Evolutionary conservation across 2,888 invertebrate species (phyloP).

Genomic region (Sminthurides aquaticus): DNA sequence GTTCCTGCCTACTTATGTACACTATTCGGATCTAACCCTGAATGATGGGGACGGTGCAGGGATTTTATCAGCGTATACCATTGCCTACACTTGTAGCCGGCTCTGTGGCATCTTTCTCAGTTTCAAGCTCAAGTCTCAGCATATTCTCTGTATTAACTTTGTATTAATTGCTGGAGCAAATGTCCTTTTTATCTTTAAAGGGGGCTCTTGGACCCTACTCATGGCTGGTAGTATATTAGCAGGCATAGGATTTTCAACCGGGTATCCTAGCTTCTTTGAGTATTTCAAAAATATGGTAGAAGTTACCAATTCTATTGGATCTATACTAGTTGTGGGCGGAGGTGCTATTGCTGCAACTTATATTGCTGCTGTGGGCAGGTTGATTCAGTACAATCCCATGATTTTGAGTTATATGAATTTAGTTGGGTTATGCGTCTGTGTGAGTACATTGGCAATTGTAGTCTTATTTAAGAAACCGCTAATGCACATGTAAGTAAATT

Average conservation of each 20-base stretch:
- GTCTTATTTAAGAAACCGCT: not conserved
- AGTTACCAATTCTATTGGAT: conserved; percentile 9
- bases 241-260: conserved; percentile 15
- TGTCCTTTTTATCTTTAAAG: conserved; percentile 21
- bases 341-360: not conserved
- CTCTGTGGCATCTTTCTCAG: conserved; percentile 22
- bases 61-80: conserved; percentile 21
- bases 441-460: not conserved
- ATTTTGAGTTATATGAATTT: conserved; percentile 13
- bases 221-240: conserved; percentile 10
- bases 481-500: not conserved
- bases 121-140: conserved; percentile 23
- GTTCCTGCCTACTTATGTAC: conserved; percentile 28
- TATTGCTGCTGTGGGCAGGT: conserved; percentile 3
- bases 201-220: not conserved
- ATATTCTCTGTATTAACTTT: conserved; percentile 24
- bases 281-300: conserved; percentile 13
- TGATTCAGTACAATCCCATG: not conserved
- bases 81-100: conserved; percentile 22
- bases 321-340: conserved; percentile 9
- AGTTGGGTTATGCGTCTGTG: not conserved
- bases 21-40: conserved; percentile 22
- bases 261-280: conserved; percentile 14
- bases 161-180: conserved; percentile 19
- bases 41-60: conserved; percentile 23